Evolutionary conservation across 2,797 vertebrate genomes (phyloP), one percentile per base, ranked within the genome.

Genomic region (Chaunax sp.): DNA sequence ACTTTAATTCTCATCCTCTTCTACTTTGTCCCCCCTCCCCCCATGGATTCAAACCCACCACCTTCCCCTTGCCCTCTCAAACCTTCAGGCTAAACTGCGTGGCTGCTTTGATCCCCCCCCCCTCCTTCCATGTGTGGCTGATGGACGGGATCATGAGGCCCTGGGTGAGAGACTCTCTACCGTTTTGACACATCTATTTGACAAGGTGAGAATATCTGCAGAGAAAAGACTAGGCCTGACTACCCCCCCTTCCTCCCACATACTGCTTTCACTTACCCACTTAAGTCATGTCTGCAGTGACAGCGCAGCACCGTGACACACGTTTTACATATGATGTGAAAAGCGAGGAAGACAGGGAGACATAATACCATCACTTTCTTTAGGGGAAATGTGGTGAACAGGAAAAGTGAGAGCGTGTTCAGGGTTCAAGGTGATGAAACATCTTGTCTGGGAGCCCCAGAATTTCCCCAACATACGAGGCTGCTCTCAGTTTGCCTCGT

Each of bases 151-250:
- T 84, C 83, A 69, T 4, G 44, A 70, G 67, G 62, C 63, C 58
- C 55, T 2, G 41, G 60, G 64, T 84, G 70, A 81, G 46, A 72
- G 40, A 61, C 59, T 59, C 75, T 58, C 54, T 45, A 41, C 46
- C 7, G 33, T 62, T 65, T 59, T 86, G 81, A 90, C 85, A 76
- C 83, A 60, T 87, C 62, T 77, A 64, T 79, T 71, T 90, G 85
- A 90, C 89, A 84, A 86, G 89, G 85, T 89, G 89, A 89, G 73
- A 87, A 83, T 69, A 83, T 80, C 72, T 74, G 56, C 46, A 7
- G 66, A 72, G 72, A 59, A 67, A 61, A 62, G 61, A 71, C 43
- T 6, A 47, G 33, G 33, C 64, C 68, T 33, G 46, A 60, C 65
- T 61, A 14, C 30, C 23, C 26, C 44, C 25, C 16, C 18, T 23